These are phyloP conservation scores for Vidua chalybeata DNA, from an alignment of 2,113 vertebrate genomes.

Conservation along the genomic window DNA sequence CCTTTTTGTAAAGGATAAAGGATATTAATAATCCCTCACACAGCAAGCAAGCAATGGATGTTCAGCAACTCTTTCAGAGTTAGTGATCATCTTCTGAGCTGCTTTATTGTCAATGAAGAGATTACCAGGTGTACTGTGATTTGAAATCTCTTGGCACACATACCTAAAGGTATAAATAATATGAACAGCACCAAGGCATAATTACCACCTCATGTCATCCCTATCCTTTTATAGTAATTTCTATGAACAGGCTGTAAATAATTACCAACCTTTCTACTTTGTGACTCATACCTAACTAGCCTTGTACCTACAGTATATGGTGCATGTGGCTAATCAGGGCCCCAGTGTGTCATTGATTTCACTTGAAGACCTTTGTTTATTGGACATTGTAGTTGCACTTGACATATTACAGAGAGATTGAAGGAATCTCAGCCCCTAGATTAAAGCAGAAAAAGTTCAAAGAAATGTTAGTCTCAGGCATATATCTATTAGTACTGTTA, in stretches of 20 bases:
- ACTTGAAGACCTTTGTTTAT: not conserved
- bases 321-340: not conserved
- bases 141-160: conserved; percentile 33
- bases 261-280: conserved; percentile 28
- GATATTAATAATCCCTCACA: not conserved
- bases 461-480: not conserved
- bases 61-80: not conserved
- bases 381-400: not conserved
- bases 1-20: not conserved
- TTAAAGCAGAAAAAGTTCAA: not conserved
- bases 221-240: conserved; percentile 62
- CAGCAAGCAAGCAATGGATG: not conserved
- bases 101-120: conserved; percentile 19
- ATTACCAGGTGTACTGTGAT: not conserved
- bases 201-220: not conserved
- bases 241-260: not conserved
- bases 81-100: not conserved
- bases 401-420: not conserved
- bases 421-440: not conserved
- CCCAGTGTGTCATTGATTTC: not conserved
- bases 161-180: conserved; percentile 56
- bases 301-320: not conserved
- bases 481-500: not conserved
- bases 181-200: conserved; percentile 26
- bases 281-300: conserved; percentile 44